Conservation (phyloP, 2,888 invertebrate genomes). For the Linyphia triangularis region DNA sequence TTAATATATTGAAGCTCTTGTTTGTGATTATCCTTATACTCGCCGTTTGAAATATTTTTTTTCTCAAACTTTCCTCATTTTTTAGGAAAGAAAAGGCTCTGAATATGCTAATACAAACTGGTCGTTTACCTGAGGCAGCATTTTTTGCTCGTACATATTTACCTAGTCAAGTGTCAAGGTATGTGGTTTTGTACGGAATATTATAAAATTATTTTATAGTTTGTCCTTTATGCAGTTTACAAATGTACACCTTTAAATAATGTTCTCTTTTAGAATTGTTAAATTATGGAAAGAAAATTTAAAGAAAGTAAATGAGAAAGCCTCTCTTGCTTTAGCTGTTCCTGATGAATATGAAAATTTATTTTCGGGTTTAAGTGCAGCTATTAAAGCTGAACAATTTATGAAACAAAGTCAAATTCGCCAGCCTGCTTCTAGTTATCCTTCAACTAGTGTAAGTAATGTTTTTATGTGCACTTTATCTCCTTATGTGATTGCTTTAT, state of each 20-base stretch:
- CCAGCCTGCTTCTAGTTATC: conserved; percentile 84
- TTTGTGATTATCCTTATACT: too few species aligned
- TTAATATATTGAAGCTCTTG: too few species aligned
- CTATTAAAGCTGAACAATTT: conserved; percentile 86
- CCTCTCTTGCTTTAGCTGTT: conserved; percentile 96
- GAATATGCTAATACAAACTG: conserved; percentile 91
- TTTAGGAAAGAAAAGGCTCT: conserved; percentile 88
- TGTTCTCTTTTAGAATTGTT: conserved; percentile 84
- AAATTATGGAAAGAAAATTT: conserved; percentile 92
- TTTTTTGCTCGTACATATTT: conserved; percentile 98
- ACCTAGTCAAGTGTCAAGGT: conserved; percentile 91
- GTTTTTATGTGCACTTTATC: background rate
- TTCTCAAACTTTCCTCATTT: conserved; percentile 1
- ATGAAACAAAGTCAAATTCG: conserved; percentile 81
- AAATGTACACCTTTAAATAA: background rate
- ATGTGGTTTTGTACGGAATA: background rate
- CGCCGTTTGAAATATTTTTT: too few species aligned
- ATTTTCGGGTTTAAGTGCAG: conserved; percentile 90
- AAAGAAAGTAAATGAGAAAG: conserved; percentile 90
- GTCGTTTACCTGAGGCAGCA: conserved; percentile 96
- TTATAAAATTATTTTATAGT: background rate
- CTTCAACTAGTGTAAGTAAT: conserved; percentile 76
- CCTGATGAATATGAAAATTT: conserved; percentile 97
- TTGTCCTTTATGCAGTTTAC: background rate
- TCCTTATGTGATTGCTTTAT: background rate